Percentiles rank a stretch among this genome's conserved stretches.
Evolutionary conservation across 2,797 vertebrate species (phyloP).

Genomic region (Alauda arvensis): DNA sequence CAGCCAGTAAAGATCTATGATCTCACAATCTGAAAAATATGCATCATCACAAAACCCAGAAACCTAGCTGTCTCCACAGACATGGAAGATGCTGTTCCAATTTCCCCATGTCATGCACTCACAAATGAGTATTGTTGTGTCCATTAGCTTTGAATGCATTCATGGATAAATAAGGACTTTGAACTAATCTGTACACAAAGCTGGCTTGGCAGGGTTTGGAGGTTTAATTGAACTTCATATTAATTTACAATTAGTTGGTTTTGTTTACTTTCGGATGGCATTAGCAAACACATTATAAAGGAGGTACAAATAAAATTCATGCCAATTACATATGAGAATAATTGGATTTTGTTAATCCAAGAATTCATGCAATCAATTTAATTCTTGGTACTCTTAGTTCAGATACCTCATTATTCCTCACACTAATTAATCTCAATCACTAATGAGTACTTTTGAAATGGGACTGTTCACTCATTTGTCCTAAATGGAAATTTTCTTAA

Average conservation of each 20-base stretch:
- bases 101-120: not conserved
- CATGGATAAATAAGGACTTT: slow-evolving; percentile 27
- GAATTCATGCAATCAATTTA: slow-evolving; percentile 64
- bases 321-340: slow-evolving; percentile 66
- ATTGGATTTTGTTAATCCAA: slow-evolving; percentile 70
- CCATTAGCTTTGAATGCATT: slow-evolving; percentile 14
- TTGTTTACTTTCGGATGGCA: slow-evolving; percentile 64
- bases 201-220: slow-evolving; percentile 33
- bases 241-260: slow-evolving; percentile 55
- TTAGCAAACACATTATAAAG: slow-evolving; percentile 65
- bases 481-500: slow-evolving; percentile 16
- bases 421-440: slow-evolving; percentile 55
- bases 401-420: slow-evolving; percentile 61
- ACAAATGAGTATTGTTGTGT: not conserved
- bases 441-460: slow-evolving; percentile 50
- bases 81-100: not conserved
- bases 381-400: slow-evolving; percentile 52
- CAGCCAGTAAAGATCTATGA: not conserved
- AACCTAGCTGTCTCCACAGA: not conserved
- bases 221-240: slow-evolving; percentile 58
- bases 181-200: slow-evolving; percentile 36
- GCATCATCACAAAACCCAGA: not conserved
- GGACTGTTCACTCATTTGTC: slow-evolving; percentile 9
- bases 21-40: not conserved
- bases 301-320: slow-evolving; percentile 62